phyloP scores from a whole-genome alignment of 92 coral and sea anemone genomes.

The Montipora capitata region DNA sequence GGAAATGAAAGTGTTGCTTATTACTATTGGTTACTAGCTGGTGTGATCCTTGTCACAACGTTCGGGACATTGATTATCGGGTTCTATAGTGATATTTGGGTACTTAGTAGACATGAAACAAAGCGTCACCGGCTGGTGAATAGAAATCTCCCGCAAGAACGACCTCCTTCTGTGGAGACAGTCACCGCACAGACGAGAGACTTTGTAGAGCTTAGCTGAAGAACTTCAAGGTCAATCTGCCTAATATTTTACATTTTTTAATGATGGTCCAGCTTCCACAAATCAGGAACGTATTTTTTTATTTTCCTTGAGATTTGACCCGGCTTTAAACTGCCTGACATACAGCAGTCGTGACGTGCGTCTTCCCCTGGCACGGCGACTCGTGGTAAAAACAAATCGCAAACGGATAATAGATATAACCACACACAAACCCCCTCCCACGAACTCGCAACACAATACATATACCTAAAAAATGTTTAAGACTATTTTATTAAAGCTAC shows the following conservation, averaged over 20 bases:
- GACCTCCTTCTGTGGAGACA: neutral
- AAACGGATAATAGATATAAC: no score
- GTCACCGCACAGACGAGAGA: conserved; percentile 22
- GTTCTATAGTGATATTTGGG: conserved; percentile 69
- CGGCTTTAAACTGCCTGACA: no score
- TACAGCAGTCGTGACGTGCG: no score
- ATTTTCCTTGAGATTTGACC: no score
- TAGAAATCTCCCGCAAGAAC: conserved; percentile 33
- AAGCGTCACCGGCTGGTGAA: conserved; percentile 68
- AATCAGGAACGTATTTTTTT: no score
- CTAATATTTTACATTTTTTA: neutral
- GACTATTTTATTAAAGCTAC: no score
- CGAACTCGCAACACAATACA: no score
- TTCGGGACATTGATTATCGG: conserved; percentile 63
- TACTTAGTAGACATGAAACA: conserved; percentile 27
- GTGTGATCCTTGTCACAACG: conserved; percentile 46
- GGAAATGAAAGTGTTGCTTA: conserved; percentile 72
- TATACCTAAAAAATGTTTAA: no score
- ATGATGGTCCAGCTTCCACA: no score
- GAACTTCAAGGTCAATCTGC: neutral
- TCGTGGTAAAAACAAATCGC: no score
- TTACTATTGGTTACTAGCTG: conserved; percentile 86
- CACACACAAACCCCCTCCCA: no score
- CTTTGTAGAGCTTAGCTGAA: conserved; percentile 46
- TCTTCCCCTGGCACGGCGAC: no score